These are phyloP conservation scores for Ips typographus DNA, from an alignment of 1,140 invertebrate species.

Conservation along the genomic window DNA sequence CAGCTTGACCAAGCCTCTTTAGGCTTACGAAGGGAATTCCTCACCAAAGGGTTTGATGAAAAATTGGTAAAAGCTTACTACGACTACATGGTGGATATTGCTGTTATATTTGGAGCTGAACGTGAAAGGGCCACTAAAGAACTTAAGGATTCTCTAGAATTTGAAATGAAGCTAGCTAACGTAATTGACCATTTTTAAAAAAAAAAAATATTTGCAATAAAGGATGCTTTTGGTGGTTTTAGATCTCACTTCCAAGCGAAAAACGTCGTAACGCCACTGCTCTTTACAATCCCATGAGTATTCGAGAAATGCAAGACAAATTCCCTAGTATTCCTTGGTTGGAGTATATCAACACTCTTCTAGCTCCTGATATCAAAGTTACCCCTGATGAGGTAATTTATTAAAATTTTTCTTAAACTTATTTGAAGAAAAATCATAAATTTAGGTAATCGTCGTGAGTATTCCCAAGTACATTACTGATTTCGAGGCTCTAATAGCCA, in stretches of 20 bases:
- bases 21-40: constrained; percentile 85
- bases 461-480: constrained; percentile 62
- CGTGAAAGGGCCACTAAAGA: constrained; percentile 68
- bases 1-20: constrained; percentile 91
- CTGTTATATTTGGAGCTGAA: constrained; percentile 83
- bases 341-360: constrained; percentile 61
- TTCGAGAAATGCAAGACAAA: constrained; percentile 70
- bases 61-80: constrained; percentile 79
- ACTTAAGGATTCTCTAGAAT: constrained; percentile 79
- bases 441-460: constrained; percentile 57
- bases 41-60: constrained; percentile 79
- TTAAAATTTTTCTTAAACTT: background rate
- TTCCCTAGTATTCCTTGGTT: constrained; percentile 70
- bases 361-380: constrained; percentile 51
- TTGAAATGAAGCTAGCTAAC: constrained; percentile 93
- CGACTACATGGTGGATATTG: constrained; percentile 84
- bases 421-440: background rate
- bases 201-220: background rate
- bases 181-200: constrained; percentile 57
- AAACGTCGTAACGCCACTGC: constrained; percentile 88
- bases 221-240: constrained; percentile 16
- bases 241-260: constrained; percentile 88
- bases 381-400: constrained; percentile 51
- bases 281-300: constrained; percentile 87
- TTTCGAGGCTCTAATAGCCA: constrained; percentile 56